Evolutionary conservation across 2,797 vertebrate genomes (phyloP).

Genomic region (Enteromius viviparus): DNA sequence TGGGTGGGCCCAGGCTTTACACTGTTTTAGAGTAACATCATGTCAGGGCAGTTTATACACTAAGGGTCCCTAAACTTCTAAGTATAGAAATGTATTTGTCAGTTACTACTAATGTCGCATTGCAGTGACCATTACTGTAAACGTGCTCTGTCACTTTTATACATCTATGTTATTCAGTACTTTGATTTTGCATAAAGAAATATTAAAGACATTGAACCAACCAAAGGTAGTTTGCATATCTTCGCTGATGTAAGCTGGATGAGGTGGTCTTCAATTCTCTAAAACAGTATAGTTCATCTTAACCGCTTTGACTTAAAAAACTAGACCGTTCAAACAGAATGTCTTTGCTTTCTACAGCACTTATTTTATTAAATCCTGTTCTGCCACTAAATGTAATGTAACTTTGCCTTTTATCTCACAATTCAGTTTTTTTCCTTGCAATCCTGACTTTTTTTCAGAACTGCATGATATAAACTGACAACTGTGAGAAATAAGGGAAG

Average conservation of each 20-base stretch:
- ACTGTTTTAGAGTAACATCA: not conserved
- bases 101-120: not conserved
- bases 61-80: not conserved
- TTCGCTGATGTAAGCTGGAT: not conserved
- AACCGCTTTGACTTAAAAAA: not conserved
- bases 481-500: no score
- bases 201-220: conserved; percentile 4
- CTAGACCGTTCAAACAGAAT: not conserved
- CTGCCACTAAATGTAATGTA: not conserved
- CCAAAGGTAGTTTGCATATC: not conserved
- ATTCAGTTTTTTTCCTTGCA: no score
- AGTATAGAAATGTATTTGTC: not conserved
- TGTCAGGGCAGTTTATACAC: not conserved
- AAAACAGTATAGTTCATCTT: not conserved
- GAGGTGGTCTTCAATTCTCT: not conserved
- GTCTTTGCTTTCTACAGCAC: not conserved
- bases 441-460: no score
- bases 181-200: not conserved
- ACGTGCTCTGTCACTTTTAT: not conserved
- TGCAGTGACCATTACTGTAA: not conserved
- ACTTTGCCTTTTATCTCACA: no score
- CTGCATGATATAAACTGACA: no score
- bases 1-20: no score
- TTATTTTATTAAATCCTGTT: not conserved
- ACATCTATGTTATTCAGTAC: not conserved